Percentiles rank a stretch among this genome's conserved stretches.
phyloP scores from a whole-genome alignment of 1,140 invertebrate genomes.

The Mya arenaria region DNA sequence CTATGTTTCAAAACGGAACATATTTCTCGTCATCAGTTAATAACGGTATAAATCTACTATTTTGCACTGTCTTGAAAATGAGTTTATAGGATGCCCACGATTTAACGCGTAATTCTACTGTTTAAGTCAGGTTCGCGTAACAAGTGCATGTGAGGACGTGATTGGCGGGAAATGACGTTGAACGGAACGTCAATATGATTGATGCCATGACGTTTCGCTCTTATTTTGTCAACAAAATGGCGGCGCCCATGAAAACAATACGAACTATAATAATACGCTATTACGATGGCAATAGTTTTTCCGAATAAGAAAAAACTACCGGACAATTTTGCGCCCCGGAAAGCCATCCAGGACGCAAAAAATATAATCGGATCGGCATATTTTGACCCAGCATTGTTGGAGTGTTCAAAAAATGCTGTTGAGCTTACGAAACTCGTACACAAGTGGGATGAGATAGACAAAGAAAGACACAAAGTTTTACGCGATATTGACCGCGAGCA shows the following conservation, averaged over 20 bases:
- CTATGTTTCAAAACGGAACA: too few relatives aligned
- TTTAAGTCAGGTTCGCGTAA: too few relatives aligned
- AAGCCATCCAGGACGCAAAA: conserved; percentile 37
- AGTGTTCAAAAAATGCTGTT: conserved; percentile 47
- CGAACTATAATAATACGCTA: neutral
- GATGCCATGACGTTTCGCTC: too few relatives aligned
- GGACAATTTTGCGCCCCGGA: conserved; percentile 39
- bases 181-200: too few relatives aligned
- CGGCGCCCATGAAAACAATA: neutral
- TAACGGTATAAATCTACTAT: too few relatives aligned
- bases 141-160: too few relatives aligned
- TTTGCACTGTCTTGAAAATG: too few relatives aligned
- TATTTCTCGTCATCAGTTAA: too few relatives aligned
- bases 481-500: conserved; percentile 34
- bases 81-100: too few relatives aligned
- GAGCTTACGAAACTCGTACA: conserved; percentile 36
- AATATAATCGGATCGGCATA: conserved; percentile 35
- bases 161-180: too few relatives aligned
- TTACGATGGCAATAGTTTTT: conserved; percentile 27
- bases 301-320: conserved; percentile 13
- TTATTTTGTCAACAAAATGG: conserved; percentile 20
- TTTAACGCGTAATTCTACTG: too few relatives aligned
- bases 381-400: conserved; percentile 35
- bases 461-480: conserved; percentile 28
- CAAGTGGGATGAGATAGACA: conserved; percentile 41